Evolutionary conservation across 2,797 vertebrate genomes (phyloP).

Genomic region (Salmo trutta): DNA sequence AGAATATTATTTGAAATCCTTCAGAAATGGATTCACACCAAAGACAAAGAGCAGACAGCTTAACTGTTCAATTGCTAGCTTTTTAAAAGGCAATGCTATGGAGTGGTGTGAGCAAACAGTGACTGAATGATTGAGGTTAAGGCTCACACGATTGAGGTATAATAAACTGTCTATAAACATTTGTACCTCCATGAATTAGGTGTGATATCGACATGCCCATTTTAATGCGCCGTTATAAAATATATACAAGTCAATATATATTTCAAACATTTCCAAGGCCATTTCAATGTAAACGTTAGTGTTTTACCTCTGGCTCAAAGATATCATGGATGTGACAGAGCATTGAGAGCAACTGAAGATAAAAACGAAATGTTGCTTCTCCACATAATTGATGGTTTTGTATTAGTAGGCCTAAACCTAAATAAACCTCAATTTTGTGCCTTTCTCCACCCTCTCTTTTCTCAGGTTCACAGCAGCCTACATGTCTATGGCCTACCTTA

Average conservation of each 20-base stretch:
- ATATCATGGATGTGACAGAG: conserved; percentile 4
- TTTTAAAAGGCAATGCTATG: conserved; percentile 25
- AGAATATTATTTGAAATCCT: conserved; percentile 52
- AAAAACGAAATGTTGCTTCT: background rate
- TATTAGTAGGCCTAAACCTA: background rate
- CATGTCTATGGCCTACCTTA: too few species aligned
- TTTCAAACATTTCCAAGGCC: background rate
- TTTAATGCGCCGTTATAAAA: background rate
- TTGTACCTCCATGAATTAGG: background rate
- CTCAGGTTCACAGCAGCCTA: background rate
- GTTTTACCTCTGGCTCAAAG: conserved; percentile 5
- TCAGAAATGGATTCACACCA: background rate
- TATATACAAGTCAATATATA: background rate
- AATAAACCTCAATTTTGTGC: background rate
- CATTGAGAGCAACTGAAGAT: background rate
- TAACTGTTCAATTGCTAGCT: conserved; percentile 38
- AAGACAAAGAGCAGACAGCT: conserved; percentile 24
- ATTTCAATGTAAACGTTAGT: conserved; percentile 39
- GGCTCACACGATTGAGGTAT: conserved; percentile 10
- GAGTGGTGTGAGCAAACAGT: conserved; percentile 28
- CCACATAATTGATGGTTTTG: background rate
- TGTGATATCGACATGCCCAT: background rate
- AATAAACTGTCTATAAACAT: conserved; percentile 15
- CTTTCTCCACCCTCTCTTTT: background rate
- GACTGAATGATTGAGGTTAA: conserved; percentile 44